Conservation (phyloP, 2,888 invertebrate species). For the Melipona beecheii region DNA sequence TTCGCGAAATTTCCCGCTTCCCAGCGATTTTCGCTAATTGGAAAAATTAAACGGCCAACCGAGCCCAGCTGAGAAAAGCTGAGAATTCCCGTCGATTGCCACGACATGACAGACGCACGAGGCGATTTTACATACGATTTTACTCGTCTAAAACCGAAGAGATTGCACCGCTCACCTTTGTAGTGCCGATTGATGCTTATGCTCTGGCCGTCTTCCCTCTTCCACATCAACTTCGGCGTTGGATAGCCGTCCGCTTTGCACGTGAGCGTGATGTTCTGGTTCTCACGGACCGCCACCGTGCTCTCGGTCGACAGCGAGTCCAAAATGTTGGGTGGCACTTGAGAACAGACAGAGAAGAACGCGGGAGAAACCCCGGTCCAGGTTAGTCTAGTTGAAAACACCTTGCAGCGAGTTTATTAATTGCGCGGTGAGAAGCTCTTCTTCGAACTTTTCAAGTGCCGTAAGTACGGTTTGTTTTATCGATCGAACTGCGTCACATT, state of each 20-base stretch:
- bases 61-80: neutral
- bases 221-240: conserved; percentile 96
- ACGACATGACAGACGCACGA: too few species aligned
- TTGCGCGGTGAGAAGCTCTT: neutral
- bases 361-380: too few species aligned
- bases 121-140: too few species aligned
- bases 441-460: too few species aligned
- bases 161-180: conserved; percentile 88
- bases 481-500: neutral
- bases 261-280: conserved; percentile 96
- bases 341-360: conserved; percentile 62
- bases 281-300: conserved; percentile 95
- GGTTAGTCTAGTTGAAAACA: neutral
- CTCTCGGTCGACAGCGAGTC: conserved; percentile 96
- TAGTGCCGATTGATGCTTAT: conserved; percentile 94
- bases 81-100: neutral
- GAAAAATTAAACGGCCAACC: conserved; percentile 14
- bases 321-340: conserved; percentile 97
- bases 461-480: neutral
- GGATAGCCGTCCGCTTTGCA: conserved; percentile 97
- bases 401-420: too few species aligned
- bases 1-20: neutral
- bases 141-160: neutral
- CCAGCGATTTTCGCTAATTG: conserved; percentile 33
- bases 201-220: conserved; percentile 94